phyloP scores from a whole-genome alignment of 2,888 invertebrate species.

The Bellardia pandia region DNA sequence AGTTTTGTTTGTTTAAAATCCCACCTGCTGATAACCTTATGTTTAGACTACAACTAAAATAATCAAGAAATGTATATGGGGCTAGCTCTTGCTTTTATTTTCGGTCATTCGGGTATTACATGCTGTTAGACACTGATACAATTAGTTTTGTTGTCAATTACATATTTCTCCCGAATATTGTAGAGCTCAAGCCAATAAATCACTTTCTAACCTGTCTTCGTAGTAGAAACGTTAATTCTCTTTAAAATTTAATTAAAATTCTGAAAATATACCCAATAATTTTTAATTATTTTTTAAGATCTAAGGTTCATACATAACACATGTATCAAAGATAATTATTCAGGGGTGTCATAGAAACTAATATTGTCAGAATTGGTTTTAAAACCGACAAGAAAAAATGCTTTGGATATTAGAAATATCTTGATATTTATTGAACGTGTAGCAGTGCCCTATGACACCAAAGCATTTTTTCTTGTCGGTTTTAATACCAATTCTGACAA shows the following conservation, averaged over 20 bases:
- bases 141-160: constrained; percentile 63
- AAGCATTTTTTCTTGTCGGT: too few relatives aligned
- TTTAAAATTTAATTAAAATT: not conserved
- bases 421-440: too few relatives aligned
- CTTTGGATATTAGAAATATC: too few relatives aligned
- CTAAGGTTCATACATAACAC: too few relatives aligned
- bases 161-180: constrained; percentile 5
- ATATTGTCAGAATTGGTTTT: too few relatives aligned
- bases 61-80: not conserved
- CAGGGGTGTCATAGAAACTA: too few relatives aligned
- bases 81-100: constrained; percentile 4
- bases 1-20: constrained; percentile 47
- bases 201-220: constrained; percentile 4
- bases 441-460: too few relatives aligned
- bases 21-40: constrained; percentile 61
- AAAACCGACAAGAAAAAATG: too few relatives aligned
- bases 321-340: too few relatives aligned
- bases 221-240: not conserved
- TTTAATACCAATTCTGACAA: too few relatives aligned
- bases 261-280: too few relatives aligned
- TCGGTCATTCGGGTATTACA: constrained; percentile 12
- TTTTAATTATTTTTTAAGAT: too few relatives aligned
- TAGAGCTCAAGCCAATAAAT: not conserved
- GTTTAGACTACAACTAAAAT: constrained; percentile 8
- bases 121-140: constrained; percentile 54